Base-by-base conservation (phyloP, 1,140 invertebrate species). In the Drosophila watanabei region DNA sequence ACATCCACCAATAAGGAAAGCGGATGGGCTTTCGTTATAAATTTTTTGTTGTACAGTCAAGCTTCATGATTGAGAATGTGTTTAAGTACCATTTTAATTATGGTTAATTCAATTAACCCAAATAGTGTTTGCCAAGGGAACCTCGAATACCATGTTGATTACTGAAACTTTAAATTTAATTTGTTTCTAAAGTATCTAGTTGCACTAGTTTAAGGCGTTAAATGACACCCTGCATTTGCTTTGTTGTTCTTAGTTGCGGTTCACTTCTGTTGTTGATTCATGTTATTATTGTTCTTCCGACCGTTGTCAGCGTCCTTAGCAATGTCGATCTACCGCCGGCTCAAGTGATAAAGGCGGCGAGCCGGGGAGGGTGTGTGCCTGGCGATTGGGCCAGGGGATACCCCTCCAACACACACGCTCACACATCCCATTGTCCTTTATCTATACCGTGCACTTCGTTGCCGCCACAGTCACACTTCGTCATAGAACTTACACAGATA, bases 381-480 rank as follows among this genome's bases (percentile, higher is more conserved):
- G 8, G 11, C 7, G 11, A 30, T 24, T 10, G 30, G 37, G 18
- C 10, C 14, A 39, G 35, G 56, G 65, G 33, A 66, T 35, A 24
- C 32, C 49, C 71, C 46, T 49, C 56, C 18, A 72, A 35, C 51
- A 54, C 52, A 54, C 33, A 37, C 14, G 33, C 18, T 37, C 60
- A 80, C 39, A 35, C 39, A 33, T 70, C 49, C 56, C 58, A 46
- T 54, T 71, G 48, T 63, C 65, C 35, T 57, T 82, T 83, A 88
- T 87, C 84, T 88, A 75, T 75, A 69, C 73, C 64, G 78, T 88
- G 54, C 77, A 80, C 73, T 88, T 88, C 82, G 81, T 79, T 64
- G 49, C 45, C 73, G 82, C 85, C 80, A 88, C 80, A 88, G 84
- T 88, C 84, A 81, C 80, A 83, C 71, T 82, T 73, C 32, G 57